Evolutionary conservation across 2,113 vertebrate genomes (phyloP), one percentile per base, ranked within the genome.

Genomic region (Copsychus sechellarum): DNA sequence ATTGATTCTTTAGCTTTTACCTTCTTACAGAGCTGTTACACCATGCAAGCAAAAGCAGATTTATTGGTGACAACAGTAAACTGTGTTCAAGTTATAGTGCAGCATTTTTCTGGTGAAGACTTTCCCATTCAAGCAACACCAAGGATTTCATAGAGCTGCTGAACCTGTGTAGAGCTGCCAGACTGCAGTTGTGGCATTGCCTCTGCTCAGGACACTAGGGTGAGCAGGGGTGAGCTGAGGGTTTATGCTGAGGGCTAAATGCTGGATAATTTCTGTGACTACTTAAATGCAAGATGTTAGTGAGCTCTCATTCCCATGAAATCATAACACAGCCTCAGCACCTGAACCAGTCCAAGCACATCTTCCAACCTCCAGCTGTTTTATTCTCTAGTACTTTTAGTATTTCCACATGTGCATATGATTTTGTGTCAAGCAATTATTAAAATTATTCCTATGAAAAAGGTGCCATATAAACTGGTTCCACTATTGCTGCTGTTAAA

Each of bases 81-180:
- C 18, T 1, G 1, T 28, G 5, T 81, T 53, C 2, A 3, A 53
- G 12, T 6, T 33, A 36, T 1, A 57, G 0, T 12, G 31, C 73
- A 82, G 34, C 5, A 14, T 76, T 80, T 83, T 67, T 72, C 23
- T 51, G 14, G 48, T 54, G 6, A 71, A 45, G 20, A 72, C 8
- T 29, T 80, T 82, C 33, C 54, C 10, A 22, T 60, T 58, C 26
- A 18, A 47, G 29, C 29, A 57, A 29, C 31, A 62, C 11, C 38
- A 29, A 31, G 24, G 42, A 58, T 56, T 84, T 84, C 28, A 42
- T 0, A 17, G 78, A 58, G 21, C 45, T 53, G 24, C 53, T 60
- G 53, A 31, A 21, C 21, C 45, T 61, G 47, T 67, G 47, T 0
- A 12, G 40, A 45, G 38, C 4, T 47, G 11, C 12, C 62, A 54